These are phyloP conservation scores for Salminus brasiliensis DNA, from an alignment of 2,113 vertebrate species.

Conservation along the genomic window DNA sequence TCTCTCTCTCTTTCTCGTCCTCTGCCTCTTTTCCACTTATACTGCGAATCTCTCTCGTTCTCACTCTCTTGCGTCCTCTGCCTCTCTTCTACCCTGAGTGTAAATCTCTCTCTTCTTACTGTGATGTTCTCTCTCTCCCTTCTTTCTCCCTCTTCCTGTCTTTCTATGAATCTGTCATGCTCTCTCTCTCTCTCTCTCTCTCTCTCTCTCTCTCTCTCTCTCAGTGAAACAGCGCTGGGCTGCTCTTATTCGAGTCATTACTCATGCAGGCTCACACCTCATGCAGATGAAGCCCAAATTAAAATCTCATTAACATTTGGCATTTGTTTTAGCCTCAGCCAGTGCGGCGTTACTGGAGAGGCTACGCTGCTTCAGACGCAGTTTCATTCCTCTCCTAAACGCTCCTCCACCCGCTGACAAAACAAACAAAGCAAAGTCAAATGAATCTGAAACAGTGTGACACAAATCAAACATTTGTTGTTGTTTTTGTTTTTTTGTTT, in stretches of 20 bases:
- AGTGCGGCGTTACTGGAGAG: neutral
- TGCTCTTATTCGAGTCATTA: conserved; percentile 6
- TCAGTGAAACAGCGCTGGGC: neutral
- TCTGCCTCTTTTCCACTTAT: neutral
- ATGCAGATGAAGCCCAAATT: conserved; percentile 47
- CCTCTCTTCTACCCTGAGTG: neutral
- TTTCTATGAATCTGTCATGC: too few species aligned
- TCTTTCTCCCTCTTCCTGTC: neutral
- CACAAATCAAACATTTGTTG: neutral
- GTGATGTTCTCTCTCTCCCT: neutral
- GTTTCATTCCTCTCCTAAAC: conserved; percentile 20
- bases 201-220: neutral
- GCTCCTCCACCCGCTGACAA: neutral
- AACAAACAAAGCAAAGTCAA: neutral
- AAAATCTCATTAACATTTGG: conserved; percentile 50
- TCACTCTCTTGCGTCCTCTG: neutral
- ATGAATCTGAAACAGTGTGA: neutral
- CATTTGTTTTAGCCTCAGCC: conserved; percentile 37
- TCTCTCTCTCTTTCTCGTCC: neutral
- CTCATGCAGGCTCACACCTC: conserved; percentile 34
- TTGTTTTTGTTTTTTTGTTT: neutral
- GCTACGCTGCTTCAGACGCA: neutral
- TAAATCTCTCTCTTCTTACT: neutral
- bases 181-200: neutral
- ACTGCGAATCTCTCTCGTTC: too few species aligned